phyloP scores from a whole-genome alignment of 2,797 vertebrate species.

The Parauchenoglanis punctatus region DNA sequence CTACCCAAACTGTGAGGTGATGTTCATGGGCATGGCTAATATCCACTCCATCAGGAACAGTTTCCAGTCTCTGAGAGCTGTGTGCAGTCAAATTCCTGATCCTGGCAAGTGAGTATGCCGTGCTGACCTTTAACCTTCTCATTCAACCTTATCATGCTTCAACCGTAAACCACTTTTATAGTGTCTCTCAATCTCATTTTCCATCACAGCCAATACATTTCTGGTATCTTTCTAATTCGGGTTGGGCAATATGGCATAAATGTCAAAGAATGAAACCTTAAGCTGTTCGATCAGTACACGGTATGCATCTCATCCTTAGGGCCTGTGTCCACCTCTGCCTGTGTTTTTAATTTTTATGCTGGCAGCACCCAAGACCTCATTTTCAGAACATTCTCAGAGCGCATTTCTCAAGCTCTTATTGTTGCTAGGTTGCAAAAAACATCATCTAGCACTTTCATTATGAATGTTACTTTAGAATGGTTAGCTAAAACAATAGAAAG shows the following conservation, averaged over 20 bases:
- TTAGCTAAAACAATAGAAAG: too few species aligned
- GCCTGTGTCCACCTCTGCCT: too few species aligned
- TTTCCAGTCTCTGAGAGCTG: conserved; percentile 92
- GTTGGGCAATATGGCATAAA: not conserved
- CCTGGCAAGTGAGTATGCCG: conserved; percentile 92
- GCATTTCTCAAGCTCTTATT: too few species aligned
- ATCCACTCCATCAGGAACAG: conserved; percentile 98
- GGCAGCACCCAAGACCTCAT: too few species aligned
- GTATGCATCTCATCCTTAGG: too few species aligned
- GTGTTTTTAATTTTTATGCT: too few species aligned
- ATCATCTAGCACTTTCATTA: too few species aligned
- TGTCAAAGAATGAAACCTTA: not conserved
- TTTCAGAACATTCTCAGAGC: too few species aligned
- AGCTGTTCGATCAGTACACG: not conserved
- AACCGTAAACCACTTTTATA: not conserved
- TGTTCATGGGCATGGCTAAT: conserved; percentile 99
- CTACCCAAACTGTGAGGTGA: conserved; percentile 97
- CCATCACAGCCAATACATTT: not conserved
- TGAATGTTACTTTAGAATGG: too few species aligned
- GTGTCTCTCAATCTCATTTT: not conserved
- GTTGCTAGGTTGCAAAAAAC: too few species aligned
- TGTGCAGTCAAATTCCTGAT: conserved; percentile 97
- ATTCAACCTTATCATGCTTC: not conserved
- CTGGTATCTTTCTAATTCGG: not conserved
- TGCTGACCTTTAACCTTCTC: conserved; percentile 62